Evolutionary conservation across 2,113 vertebrate species (phyloP).

Genomic region (Anolis sagrei): DNA sequence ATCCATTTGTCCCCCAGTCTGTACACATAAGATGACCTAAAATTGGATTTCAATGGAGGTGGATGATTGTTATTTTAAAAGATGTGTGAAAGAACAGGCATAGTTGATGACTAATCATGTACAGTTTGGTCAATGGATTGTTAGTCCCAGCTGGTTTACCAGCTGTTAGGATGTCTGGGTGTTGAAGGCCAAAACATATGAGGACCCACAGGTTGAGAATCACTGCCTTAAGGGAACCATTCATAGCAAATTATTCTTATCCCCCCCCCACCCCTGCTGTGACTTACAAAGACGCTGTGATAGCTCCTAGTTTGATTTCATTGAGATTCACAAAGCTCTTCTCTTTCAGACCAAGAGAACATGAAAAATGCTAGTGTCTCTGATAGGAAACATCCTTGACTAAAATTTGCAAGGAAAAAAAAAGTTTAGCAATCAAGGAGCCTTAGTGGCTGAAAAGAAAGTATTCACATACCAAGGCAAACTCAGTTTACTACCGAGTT

Average conservation of each 20-base stretch:
- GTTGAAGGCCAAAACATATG: too few species aligned
- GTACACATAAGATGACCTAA: not conserved
- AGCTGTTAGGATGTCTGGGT: too few species aligned
- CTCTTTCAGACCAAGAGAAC: not conserved
- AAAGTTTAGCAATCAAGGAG: not conserved
- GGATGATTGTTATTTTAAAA: not conserved
- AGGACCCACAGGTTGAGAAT: too few species aligned
- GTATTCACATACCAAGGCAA: not conserved
- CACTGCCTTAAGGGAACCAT: not conserved
- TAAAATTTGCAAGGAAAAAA: fast-evolving
- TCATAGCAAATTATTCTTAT: not conserved
- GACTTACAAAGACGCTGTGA: not conserved
- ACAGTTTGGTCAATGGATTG: not conserved
- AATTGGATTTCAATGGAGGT: not conserved
- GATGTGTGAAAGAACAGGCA: not conserved
- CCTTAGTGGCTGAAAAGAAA: not conserved
- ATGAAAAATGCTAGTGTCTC: not conserved
- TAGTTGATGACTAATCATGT: not conserved
- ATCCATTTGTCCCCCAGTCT: not conserved
- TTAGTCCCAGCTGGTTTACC: too few species aligned
- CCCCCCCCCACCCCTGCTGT: not conserved
- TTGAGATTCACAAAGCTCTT: not conserved
- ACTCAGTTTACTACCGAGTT: not conserved
- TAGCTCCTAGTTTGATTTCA: not conserved
- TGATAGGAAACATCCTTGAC: not conserved